Evolutionary conservation across 2,888 invertebrate genomes (phyloP).

Genomic region (Eilema caniola): DNA sequence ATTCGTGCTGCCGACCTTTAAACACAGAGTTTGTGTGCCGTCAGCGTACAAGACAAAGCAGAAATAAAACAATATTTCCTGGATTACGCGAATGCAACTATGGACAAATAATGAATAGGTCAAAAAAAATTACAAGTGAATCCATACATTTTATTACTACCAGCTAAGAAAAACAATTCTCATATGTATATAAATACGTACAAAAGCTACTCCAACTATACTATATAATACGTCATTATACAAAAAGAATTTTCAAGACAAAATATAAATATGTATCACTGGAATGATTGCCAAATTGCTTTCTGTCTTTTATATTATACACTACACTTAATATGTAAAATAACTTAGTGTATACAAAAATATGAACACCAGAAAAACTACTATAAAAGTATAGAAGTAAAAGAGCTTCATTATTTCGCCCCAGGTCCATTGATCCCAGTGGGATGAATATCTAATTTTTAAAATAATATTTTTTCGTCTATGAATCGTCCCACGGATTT

Average conservation of each 20-base stretch:
- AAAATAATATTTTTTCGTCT: too few relatives aligned
- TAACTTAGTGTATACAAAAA: neutral
- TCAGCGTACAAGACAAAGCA: too few relatives aligned
- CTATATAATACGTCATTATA: conserved; percentile 7
- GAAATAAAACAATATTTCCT: too few relatives aligned
- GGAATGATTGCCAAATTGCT: conserved; percentile 33
- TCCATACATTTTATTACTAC: conserved; percentile 21
- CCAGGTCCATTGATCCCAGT: neutral
- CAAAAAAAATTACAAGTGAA: neutral
- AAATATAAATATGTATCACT: conserved; percentile 15
- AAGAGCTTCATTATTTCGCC: neutral
- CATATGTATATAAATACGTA: conserved; percentile 32
- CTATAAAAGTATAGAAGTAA: neutral
- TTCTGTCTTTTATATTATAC: conserved; percentile 9
- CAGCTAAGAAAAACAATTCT: conserved; percentile 9
- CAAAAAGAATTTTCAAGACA: neutral
- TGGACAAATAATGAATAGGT: neutral
- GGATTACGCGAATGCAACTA: too few relatives aligned
- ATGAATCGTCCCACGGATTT: too few relatives aligned
- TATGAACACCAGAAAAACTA: neutral
- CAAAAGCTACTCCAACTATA: conserved; percentile 38
- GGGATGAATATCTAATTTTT: neutral
- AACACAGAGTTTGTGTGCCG: too few relatives aligned
- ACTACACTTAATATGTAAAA: neutral
- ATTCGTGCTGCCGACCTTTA: too few relatives aligned